Conservation (phyloP, 2,797 vertebrate species). For the Anableps anableps region DNA sequence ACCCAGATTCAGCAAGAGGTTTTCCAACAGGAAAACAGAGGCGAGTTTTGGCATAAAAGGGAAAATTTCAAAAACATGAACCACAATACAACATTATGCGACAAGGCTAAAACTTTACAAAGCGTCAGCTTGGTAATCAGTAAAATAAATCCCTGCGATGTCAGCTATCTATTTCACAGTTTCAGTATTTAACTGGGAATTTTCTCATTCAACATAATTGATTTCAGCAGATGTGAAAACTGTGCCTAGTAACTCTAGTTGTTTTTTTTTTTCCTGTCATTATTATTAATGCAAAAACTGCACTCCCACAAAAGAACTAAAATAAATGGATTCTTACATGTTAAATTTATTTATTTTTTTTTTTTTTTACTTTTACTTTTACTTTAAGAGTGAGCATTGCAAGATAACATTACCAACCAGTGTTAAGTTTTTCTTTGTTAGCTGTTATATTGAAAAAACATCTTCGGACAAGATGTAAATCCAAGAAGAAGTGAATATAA, state of each 20-base stretch:
- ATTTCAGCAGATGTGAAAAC: not conserved
- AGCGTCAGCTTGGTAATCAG: conserved; percentile 5
- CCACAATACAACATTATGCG: conserved; percentile 27
- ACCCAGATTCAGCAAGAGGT: conserved; percentile 26
- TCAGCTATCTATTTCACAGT: conserved; percentile 6
- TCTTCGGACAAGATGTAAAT: no score
- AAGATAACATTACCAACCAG: not conserved
- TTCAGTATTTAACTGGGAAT: conserved; percentile 4
- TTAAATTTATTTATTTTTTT: not conserved
- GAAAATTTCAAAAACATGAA: conserved; percentile 10
- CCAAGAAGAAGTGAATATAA: not conserved
- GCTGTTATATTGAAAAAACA: not conserved
- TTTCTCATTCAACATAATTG: not conserved
- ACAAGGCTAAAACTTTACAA: conserved; percentile 21
- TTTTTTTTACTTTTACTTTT: no score
- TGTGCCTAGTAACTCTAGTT: not conserved
- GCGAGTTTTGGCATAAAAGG: conserved; percentile 11
- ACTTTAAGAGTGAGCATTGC: not conserved
- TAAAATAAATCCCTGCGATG: conserved; percentile 1
- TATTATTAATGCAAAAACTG: not conserved
- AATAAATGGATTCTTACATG: not conserved
- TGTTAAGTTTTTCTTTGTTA: not conserved
- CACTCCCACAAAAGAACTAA: not conserved
- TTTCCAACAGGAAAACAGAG: conserved; percentile 17
- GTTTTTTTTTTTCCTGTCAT: not conserved